Conservation (phyloP, 1,140 invertebrate species). For the Triops cancriformis region DNA sequence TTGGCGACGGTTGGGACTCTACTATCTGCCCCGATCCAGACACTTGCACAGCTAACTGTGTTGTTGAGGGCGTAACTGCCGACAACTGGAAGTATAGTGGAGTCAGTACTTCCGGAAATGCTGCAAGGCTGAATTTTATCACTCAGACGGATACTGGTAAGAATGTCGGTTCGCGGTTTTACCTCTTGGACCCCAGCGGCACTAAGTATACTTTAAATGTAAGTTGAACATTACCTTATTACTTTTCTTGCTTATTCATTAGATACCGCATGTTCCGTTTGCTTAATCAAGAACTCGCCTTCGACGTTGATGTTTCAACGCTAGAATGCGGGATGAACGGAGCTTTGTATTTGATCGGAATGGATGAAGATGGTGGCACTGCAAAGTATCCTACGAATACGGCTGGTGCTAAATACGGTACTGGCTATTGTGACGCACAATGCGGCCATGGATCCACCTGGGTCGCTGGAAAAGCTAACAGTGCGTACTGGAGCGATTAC, state of each 20-base stretch:
- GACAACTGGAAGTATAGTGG: slow-evolving; percentile 30
- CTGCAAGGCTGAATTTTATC: slow-evolving; percentile 26
- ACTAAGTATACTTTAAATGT: slow-evolving; percentile 12
- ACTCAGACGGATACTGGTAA: slow-evolving; percentile 27
- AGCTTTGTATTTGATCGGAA: slow-evolving; percentile 32
- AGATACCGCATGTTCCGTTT: slow-evolving; percentile 31
- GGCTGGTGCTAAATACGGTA: slow-evolving; percentile 32
- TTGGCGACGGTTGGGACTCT: slow-evolving; percentile 30
- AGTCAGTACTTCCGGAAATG: slow-evolving; percentile 22
- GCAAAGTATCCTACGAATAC: slow-evolving; percentile 30
- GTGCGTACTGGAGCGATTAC: slow-evolving; percentile 29
- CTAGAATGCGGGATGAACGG: slow-evolving; percentile 30
- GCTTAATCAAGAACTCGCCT: slow-evolving; percentile 29
- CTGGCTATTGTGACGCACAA: slow-evolving; percentile 33
- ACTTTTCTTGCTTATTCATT: not conserved
- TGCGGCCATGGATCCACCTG: slow-evolving; percentile 33
- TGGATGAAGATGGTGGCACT: slow-evolving; percentile 32
- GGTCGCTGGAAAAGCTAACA: slow-evolving; percentile 31
- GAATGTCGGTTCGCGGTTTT: slow-evolving; percentile 29
- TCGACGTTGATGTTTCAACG: slow-evolving; percentile 29
- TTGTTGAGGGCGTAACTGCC: slow-evolving; percentile 28
- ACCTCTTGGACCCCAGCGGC: slow-evolving; percentile 29
- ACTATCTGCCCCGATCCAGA: slow-evolving; percentile 30
- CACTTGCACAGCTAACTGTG: slow-evolving; percentile 32
- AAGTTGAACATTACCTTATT: too few species aligned